These are phyloP conservation scores for Xenops minutus DNA, from an alignment of 2,797 vertebrate genomes.

Conservation along the genomic window DNA sequence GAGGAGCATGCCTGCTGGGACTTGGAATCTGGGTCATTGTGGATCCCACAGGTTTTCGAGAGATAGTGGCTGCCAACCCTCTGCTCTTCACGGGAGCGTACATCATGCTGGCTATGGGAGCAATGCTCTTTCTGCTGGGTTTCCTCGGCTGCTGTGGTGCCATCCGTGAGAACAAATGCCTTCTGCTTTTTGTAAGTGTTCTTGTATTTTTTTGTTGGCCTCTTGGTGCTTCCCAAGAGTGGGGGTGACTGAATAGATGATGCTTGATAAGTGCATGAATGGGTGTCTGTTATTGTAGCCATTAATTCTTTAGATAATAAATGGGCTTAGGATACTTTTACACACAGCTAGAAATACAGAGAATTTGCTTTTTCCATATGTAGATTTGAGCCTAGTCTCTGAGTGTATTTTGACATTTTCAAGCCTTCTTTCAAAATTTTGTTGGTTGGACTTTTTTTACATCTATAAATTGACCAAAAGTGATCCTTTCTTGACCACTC, in stretches of 20 bases:
- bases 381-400: not conserved
- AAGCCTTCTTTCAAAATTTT: not conserved
- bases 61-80: conserved; percentile 92
- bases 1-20: conserved; percentile 91
- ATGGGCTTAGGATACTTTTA: not conserved
- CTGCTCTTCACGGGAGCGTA: conserved; percentile 91
- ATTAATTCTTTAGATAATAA: not conserved
- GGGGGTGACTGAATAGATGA: not conserved
- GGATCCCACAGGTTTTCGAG: conserved; percentile 93
- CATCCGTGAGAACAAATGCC: conserved; percentile 94
- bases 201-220: not conserved
- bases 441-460: not conserved
- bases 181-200: conserved; percentile 90
- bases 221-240: not conserved
- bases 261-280: not conserved
- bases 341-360: not conserved
- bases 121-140: conserved; percentile 92
- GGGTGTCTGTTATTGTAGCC: not conserved
- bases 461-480: not conserved
- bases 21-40: conserved; percentile 94
- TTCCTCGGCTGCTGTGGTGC: conserved; percentile 94
- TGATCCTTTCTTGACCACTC: not conserved
- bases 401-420: not conserved
- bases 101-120: conserved; percentile 92
- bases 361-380: not conserved